Base-by-base conservation (phyloP, 2,888 invertebrate species). In the Nasonovia ribisnigri region DNA sequence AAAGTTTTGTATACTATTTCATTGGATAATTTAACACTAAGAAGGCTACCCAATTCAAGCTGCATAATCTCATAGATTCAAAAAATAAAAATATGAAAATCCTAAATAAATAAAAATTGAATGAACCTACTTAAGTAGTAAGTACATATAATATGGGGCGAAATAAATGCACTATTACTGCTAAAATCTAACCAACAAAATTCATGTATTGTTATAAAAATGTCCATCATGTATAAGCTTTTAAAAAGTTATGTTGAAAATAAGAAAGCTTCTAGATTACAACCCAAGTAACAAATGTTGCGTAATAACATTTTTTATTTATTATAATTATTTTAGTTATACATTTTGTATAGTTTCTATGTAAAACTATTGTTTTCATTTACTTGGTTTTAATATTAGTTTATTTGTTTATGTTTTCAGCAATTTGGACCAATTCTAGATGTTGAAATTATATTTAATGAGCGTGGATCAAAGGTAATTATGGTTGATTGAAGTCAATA, bases 391-490 rank as follows among this genome's bases (percentile, higher is more conserved):
- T 86, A 92, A 92, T 60, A 67, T 92, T 24, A 46, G 48, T 3
- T 87, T 60, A 95, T 96, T 87, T 60, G 95, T 96, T 96, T 95
- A 36, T 36, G 96, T 96, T 97, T 97, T 96, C 97, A 99, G 99
- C 99, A 99, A 98, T 99, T 98, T 97, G 99, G 99, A 96, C 97
- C 98, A 96, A 99, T 99, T 96, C 97, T 99, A 96, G 99, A 99
- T 97, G 99, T 99, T 96, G 99, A 99, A 97, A 99, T 99, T 96
- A 99, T 99, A 96, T 99, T 99, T 97, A 99, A 99, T 96, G 99
- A 99, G 97, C 97, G 99, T 95, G 99, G 99, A 96, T 99, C 99
- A 95, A 99, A 99, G 99, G 99, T 99, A 98, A 97, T 98, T 95
- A 95, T 94, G 93, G 93, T 89, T 90, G 86, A 86, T 60, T 93